Conservation (phyloP, 2,888 invertebrate species). For the Lepas anatifera region DNA sequence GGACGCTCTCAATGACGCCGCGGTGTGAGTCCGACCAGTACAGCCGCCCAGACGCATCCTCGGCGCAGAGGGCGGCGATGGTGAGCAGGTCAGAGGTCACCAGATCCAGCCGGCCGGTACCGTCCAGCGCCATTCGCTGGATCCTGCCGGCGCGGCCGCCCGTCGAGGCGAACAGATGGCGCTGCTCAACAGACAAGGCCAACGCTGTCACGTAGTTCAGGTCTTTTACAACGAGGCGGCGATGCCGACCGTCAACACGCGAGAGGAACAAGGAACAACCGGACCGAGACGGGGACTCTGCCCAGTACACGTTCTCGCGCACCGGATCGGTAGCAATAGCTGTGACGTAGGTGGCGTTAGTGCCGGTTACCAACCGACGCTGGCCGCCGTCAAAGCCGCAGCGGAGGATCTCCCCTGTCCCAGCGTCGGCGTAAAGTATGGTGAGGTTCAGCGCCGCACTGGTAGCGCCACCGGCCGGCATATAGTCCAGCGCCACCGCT, state of each 20-base stretch:
- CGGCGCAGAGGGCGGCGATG: background rate
- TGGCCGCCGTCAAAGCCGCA: background rate
- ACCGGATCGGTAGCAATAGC: background rate
- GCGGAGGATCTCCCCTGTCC: background rate
- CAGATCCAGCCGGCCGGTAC: background rate
- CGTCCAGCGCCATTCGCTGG: conserved; percentile 1
- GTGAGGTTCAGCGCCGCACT: background rate
- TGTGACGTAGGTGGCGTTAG: background rate
- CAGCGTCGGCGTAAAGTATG: background rate
- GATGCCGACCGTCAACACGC: background rate
- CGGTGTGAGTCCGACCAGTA: background rate
- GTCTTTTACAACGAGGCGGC: background rate
- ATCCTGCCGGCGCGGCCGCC: background rate
- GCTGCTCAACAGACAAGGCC: background rate
- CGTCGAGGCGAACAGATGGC: background rate
- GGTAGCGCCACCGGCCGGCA: background rate
- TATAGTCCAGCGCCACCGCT: background rate
- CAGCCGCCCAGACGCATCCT: background rate
- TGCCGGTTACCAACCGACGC: background rate
- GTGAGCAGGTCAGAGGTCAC: background rate
- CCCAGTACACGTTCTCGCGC: conserved; percentile 7
- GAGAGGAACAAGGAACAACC: no score
- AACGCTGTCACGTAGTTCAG: background rate
- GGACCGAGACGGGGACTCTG: background rate
- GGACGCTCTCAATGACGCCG: background rate